These are phyloP conservation scores for Leptinotarsa texana DNA, from an alignment of 1,140 invertebrate genomes.

Conservation along the genomic window DNA sequence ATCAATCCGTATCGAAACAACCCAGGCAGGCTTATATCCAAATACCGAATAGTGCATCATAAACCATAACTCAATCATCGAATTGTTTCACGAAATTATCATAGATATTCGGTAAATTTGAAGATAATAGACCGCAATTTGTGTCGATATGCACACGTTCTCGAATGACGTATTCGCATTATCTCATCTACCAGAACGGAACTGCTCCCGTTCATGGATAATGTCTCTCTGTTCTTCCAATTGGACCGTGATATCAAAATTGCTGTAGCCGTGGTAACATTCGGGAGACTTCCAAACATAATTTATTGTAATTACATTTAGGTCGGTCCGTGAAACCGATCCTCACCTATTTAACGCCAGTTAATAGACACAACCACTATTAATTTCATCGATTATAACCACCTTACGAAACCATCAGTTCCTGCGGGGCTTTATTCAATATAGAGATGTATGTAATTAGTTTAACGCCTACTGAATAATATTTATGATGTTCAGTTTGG, in stretches of 20 bases:
- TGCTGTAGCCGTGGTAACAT: background rate
- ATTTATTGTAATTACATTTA: background rate
- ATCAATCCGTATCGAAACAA: too few species aligned
- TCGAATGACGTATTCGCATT: slow-evolving; percentile 5
- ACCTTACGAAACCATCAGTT: background rate
- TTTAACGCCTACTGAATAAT: too few species aligned
- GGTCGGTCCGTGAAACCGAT: background rate
- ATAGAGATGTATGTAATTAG: too few species aligned
- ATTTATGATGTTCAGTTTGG: too few species aligned
- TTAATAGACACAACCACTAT: background rate
- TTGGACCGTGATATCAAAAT: background rate
- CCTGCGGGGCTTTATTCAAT: too few species aligned
- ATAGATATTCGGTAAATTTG: background rate
- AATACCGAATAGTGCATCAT: too few species aligned
- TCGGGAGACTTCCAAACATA: background rate
- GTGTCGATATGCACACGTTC: slow-evolving; percentile 1
- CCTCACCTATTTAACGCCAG: background rate
- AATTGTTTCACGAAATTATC: background rate
- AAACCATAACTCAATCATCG: too few species aligned
- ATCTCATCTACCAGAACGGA: background rate
- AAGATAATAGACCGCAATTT: slow-evolving; percentile 6
- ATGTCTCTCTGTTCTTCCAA: background rate
- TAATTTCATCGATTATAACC: slow-evolving; percentile 5
- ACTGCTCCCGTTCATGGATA: background rate
- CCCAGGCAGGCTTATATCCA: too few species aligned